Evolutionary conservation across 2,113 vertebrate genomes (phyloP).

Genomic region (Zosterops japonicus): DNA sequence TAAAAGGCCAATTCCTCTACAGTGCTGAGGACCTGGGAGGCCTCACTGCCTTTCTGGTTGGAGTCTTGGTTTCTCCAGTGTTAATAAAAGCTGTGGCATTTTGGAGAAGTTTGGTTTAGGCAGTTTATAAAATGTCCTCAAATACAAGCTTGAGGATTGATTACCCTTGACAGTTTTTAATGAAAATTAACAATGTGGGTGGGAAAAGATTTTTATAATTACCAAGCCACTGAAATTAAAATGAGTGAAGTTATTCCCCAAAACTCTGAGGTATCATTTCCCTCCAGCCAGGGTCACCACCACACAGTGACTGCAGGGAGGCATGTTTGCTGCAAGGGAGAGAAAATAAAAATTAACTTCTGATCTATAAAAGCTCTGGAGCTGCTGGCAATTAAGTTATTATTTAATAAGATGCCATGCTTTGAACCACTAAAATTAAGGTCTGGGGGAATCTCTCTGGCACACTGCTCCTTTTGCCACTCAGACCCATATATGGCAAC

Average conservation of each 20-base stretch:
- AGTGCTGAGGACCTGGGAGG: neutral
- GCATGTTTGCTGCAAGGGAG: neutral
- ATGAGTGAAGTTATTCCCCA: neutral
- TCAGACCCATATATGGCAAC: neutral
- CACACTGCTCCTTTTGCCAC: neutral
- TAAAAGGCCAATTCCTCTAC: neutral
- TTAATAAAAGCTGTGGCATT: neutral
- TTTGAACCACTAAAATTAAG: slow-evolving; percentile 44
- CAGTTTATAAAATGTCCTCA: neutral
- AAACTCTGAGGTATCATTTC: neutral
- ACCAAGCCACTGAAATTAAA: slow-evolving; percentile 13
- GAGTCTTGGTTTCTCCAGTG: neutral
- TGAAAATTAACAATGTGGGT: slow-evolving; percentile 26
- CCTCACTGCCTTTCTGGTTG: neutral
- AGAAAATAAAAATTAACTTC: slow-evolving; percentile 50
- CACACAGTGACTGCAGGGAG: neutral
- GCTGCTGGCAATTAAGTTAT: slow-evolving; percentile 33
- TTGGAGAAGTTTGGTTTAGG: neutral
- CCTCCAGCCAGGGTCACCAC: slow-evolving; percentile 13
- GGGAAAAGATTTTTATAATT: slow-evolving; percentile 27
- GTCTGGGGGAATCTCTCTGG: neutral
- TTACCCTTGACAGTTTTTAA: slow-evolving; percentile 37
- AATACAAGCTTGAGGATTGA: slow-evolving; percentile 2
- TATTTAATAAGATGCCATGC: slow-evolving; percentile 17
- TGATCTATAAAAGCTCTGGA: neutral